Percentiles rank a stretch among this genome's conserved stretches.
Conservation (phyloP, 1,140 invertebrate genomes). For the Caligus rogercresseyi region DNA sequence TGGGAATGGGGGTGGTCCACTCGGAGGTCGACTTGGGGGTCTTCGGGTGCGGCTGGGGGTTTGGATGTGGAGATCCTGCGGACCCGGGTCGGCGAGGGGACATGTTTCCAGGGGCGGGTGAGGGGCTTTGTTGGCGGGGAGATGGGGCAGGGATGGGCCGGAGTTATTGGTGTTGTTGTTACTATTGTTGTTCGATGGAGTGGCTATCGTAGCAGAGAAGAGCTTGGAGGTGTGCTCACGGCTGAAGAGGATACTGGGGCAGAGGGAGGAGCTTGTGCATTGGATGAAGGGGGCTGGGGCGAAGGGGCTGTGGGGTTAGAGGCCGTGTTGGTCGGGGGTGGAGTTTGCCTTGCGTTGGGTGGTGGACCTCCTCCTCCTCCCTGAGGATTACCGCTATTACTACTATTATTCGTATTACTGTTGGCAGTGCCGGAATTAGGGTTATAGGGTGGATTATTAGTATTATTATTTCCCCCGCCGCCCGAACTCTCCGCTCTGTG, state of each 20-base stretch:
- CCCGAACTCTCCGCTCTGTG: too few species aligned
- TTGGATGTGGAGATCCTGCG: slow-evolving; percentile 30
- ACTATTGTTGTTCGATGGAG: too few species aligned
- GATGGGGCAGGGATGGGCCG: slow-evolving; percentile 25
- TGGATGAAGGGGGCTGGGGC: not conserved
- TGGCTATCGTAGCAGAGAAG: too few species aligned
- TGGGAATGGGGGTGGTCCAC: slow-evolving; percentile 17
- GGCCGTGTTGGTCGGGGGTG: not conserved
- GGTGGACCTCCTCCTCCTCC: too few species aligned
- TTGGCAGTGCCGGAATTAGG: too few species aligned
- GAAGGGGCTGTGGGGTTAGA: not conserved
- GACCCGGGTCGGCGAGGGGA: slow-evolving; percentile 29
- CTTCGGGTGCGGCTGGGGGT: slow-evolving; percentile 29
- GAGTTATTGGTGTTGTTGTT: not conserved
- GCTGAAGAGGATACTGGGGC: not conserved
- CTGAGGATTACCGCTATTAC: not conserved
- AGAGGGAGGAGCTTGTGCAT: not conserved
- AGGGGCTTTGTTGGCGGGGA: slow-evolving; percentile 28
- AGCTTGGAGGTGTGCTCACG: not conserved
- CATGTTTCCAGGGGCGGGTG: slow-evolving; percentile 24
- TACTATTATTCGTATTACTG: too few species aligned
- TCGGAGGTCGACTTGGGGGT: slow-evolving; percentile 25
- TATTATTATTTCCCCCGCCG: too few species aligned
- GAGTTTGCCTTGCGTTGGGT: slow-evolving; percentile 19
- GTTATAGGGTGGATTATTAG: too few species aligned